These are phyloP conservation scores for Drusus annulatus DNA, from an alignment of 1,140 invertebrate genomes.

Conservation along the genomic window DNA sequence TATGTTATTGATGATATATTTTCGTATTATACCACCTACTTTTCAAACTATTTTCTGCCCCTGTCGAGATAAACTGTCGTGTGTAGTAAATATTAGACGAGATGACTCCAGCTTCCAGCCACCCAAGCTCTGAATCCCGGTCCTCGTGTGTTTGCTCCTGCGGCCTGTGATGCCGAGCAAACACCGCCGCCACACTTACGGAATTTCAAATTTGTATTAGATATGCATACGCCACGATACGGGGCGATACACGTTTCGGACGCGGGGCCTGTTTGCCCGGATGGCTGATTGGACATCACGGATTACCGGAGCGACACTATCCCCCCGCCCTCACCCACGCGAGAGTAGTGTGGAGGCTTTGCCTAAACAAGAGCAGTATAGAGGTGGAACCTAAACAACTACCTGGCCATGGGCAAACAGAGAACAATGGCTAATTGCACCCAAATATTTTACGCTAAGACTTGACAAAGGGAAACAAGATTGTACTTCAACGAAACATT, in stretches of 20 bases:
- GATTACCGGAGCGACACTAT: slow-evolving; percentile 47
- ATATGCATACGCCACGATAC: slow-evolving; percentile 67
- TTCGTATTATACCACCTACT: too few relatives aligned
- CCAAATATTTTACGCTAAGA: slow-evolving; percentile 34
- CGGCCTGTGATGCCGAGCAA: slow-evolving; percentile 66
- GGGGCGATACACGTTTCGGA: slow-evolving; percentile 10
- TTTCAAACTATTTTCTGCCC: too few relatives aligned
- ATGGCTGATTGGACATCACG: slow-evolving; percentile 54
- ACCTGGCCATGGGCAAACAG: slow-evolving; percentile 25
- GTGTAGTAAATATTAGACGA: slow-evolving; percentile 28
- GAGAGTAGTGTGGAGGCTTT: too few relatives aligned
- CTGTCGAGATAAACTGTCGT: neutral
- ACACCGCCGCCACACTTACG: slow-evolving; percentile 69
- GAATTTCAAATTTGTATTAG: slow-evolving; percentile 71
- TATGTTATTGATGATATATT: too few relatives aligned
- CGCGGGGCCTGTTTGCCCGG: slow-evolving; percentile 39
- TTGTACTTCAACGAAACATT: too few relatives aligned
- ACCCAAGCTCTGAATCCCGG: neutral
- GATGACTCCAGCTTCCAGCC: neutral
- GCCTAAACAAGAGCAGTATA: too few relatives aligned
- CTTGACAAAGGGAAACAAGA: neutral
- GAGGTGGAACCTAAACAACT: too few relatives aligned
- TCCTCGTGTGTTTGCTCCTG: slow-evolving; percentile 59
- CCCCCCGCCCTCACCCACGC: neutral
- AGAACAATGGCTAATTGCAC: slow-evolving; percentile 36